phyloP scores from a whole-genome alignment of 2,888 invertebrate genomes.

The Byasa hedistus region DNA sequence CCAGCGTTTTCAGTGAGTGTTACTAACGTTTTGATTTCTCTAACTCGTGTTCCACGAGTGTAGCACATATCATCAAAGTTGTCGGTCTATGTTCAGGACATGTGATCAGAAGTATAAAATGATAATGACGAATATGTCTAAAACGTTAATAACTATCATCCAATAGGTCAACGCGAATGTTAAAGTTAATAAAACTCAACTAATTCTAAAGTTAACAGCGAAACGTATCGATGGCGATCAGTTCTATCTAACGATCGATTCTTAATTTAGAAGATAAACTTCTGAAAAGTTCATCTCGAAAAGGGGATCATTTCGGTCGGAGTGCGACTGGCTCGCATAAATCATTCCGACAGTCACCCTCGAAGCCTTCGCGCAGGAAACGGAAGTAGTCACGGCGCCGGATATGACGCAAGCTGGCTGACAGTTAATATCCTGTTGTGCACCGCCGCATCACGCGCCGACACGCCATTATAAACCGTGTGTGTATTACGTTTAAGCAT shows the following conservation, averaged over 20 bases:
- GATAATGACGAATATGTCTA: too few species aligned
- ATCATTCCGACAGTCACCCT: conserved; percentile 29
- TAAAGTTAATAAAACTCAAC: conserved; percentile 3
- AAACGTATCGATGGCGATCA: background rate
- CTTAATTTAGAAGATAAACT: background rate
- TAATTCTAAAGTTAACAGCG: conserved; percentile 4
- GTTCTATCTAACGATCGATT: background rate
- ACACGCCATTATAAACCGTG: conserved; percentile 12
- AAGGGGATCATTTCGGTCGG: conserved; percentile 6
- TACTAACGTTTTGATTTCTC: too few species aligned
- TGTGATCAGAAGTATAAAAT: too few species aligned
- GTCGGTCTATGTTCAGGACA: too few species aligned
- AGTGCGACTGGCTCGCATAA: conserved; percentile 24
- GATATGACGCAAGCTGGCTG: conserved; percentile 62
- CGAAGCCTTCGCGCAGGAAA: conserved; percentile 41
- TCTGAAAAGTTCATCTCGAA: conserved; percentile 10
- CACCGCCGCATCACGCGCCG: conserved; percentile 1
- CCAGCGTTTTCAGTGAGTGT: too few species aligned
- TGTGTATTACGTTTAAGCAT: background rate
- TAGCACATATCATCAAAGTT: too few species aligned
- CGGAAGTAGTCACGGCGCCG: conserved; percentile 63
- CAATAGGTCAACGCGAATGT: background rate
- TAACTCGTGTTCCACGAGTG: too few species aligned
- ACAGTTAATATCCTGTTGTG: conserved; percentile 53
- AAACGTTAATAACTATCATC: background rate